Base-by-base conservation (phyloP, 1,140 invertebrate genomes). In the Diachasmimorpha longicaudata region DNA sequence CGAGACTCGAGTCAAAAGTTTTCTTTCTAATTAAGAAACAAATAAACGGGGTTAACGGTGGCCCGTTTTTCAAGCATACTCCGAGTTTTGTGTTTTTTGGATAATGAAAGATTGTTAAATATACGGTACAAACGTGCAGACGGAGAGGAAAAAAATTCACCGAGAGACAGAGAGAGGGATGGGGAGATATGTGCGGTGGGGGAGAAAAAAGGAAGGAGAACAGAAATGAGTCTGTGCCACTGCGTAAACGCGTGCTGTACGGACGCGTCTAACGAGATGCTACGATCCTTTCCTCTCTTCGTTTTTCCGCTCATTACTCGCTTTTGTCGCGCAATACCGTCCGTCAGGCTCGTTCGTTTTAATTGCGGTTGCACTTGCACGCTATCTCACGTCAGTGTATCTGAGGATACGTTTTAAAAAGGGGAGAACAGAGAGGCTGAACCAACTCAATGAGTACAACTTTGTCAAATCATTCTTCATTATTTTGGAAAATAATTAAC, bases 241-340 rank as follows among this genome's bases (percentile, higher is more conserved):
- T 63, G 37, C 31, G 52, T 72, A 19, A 72, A 72, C 36, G 37
- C 37, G 71, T 72, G 36, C 67, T 68, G n/a, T 16, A 68, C 25
- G 36, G n/a, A 16, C 66, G 25, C 66, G 66, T 68, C 37, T 76
- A 76, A 76, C 74, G 58, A 76, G 69, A 76, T 76, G 37, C 68
- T 42, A 44, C 69, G 67, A 71, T 46, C 66, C 66, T 39, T 39
- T 25, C 63, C 46, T 55, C 69, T 52, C 37, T 71, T 69, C 36
- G 25, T 76, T 76, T 76, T 76, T 71, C 48, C 37, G 70, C 74
- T 76, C 74, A 76, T 76, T 76, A 76, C 68, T 76, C 39, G 74
- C 55, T 71, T 76, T 71, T 76, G 69, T 76, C 74, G 37, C 52
- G 25, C 55, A 66, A 70, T 71, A 55, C 37, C 44, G 13, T 75